Evolutionary conservation across 2,113 vertebrate species (phyloP), one percentile per base, ranked within the genome.

Genomic region (Ictalurus punctatus): DNA sequence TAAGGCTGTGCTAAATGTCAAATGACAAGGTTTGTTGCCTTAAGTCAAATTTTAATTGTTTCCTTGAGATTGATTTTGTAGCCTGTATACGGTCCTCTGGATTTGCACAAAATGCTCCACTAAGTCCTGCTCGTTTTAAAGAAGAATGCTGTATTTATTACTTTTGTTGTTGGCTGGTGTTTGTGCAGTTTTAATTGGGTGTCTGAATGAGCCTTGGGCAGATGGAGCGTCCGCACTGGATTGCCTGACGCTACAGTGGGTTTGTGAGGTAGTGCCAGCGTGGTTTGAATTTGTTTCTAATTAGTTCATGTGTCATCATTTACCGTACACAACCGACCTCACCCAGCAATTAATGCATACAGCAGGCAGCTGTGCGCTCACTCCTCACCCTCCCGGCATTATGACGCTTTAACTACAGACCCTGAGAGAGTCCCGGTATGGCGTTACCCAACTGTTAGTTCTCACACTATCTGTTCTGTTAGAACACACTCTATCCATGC

Each of bases 261-360:
- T 56, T 85, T 89, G 76, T 76, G 67, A 52, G 69, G 71, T 84
- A 78, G 69, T 89, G 71, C 89, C 93, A 94, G 92, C 92, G 59
- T 44, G 93, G 93, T 94, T 86, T 94, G 94, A 93, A 94, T 95
- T 95, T 94, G 92, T 92, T 92, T 92, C 91, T 93, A 95, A 94
- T 95, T 95, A 95, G 94, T 92, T 91, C 82, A 92, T 78, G 94
- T 95, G 93, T 95, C 94, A 95, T 93, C 90, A 94, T 95, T 95
- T 95, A 95, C 93, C 91, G 88, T 92, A 95, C 93, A 90, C 91
- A 89, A 56, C 87, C 92, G 88, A 44, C 59, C 88, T 85, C 59
- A 79, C 56, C 84, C 76, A 54, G 86, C 58, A 19, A 63, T 81
- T 80, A 87, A 54, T 81, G 86, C 74, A 81, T 76, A 86, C 85